Evolutionary conservation across 2,113 vertebrate genomes (phyloP).

Genomic region (Perognathus longimembris): DNA sequence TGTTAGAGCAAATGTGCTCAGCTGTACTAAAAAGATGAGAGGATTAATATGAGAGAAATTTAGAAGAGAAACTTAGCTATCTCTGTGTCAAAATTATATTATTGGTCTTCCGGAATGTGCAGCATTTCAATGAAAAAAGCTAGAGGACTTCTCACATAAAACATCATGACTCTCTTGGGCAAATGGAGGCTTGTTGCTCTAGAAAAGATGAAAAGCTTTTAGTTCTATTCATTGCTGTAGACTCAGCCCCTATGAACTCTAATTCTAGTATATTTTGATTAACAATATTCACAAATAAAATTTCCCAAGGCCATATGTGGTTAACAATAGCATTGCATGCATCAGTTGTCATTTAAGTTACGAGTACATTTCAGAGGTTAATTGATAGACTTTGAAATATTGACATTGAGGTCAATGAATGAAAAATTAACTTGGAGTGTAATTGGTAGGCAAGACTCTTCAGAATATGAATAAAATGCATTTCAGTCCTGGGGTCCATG

Average conservation of each 20-base stretch:
- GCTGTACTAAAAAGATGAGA: not conserved
- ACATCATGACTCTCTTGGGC: not conserved
- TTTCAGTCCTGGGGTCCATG: constrained; percentile 44
- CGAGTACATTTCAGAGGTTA: not conserved
- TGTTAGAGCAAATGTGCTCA: not conserved
- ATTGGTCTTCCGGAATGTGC: not conserved
- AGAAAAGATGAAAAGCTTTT: not conserved
- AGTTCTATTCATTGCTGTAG: not conserved
- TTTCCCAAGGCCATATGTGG: not conserved
- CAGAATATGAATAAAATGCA: constrained; percentile 58
- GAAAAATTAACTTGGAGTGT: constrained; percentile 73
- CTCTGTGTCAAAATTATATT: not conserved
- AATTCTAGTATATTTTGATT: not conserved
- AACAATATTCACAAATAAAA: not conserved
- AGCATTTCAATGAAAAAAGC: not conserved
- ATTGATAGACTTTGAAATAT: not conserved
- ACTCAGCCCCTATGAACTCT: not conserved
- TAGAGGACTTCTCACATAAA: not conserved
- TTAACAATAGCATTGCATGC: not conserved
- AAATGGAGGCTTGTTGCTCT: not conserved
- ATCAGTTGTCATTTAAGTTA: not conserved
- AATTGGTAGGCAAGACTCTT: constrained; percentile 57
- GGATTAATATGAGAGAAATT: not conserved
- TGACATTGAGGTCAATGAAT: not conserved
- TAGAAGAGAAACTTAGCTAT: not conserved